A percentile compares a stretch with the other conserved stretches of the same genome.
These are phyloP conservation scores for Aricia agestis DNA, from an alignment of 1,140 invertebrate species.

Conservation along the genomic window DNA sequence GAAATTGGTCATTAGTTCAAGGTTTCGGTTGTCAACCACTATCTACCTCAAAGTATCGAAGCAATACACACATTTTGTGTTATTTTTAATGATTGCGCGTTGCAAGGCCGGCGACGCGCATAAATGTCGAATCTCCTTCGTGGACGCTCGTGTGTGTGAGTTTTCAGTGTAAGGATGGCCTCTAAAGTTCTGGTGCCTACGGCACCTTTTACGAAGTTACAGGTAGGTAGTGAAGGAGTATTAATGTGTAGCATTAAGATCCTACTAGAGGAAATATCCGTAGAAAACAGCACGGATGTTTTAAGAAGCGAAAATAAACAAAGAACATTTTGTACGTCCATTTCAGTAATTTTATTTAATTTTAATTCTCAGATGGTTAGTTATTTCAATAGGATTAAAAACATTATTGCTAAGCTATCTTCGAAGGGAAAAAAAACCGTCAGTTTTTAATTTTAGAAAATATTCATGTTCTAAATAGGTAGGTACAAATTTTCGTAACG, in stretches of 20 bases:
- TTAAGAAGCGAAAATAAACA: too few species aligned
- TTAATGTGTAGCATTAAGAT: background rate
- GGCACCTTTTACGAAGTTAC: slow-evolving; percentile 58
- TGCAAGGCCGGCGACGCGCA: slow-evolving; percentile 46
- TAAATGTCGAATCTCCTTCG: slow-evolving; percentile 47
- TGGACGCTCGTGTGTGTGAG: slow-evolving; percentile 15
- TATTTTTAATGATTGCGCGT: slow-evolving; percentile 69
- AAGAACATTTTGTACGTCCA: too few species aligned
- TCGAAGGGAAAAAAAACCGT: background rate
- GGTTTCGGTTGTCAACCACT: slow-evolving; percentile 49
- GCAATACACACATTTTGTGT: slow-evolving; percentile 45
- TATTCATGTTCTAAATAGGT: slow-evolving; percentile 1
- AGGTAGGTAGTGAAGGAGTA: slow-evolving; percentile 41
- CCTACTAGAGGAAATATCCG: background rate
- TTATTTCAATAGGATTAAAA: too few species aligned
- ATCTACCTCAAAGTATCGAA: slow-evolving; percentile 44
- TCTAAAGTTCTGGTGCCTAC: slow-evolving; percentile 67
- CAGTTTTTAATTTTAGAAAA: slow-evolving; percentile 14
- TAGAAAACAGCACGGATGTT: background rate
- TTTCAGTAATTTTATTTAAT: too few species aligned
- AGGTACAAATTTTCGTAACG: background rate
- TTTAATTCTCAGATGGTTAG: too few species aligned
- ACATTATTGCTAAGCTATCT: background rate
- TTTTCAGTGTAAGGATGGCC: slow-evolving; percentile 42
- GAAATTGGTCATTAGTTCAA: slow-evolving; percentile 48